Percentiles rank a stretch among this genome's conserved stretches.
Conservation (phyloP, 2,888 invertebrate species). For the Drosophila niveifrons region DNA sequence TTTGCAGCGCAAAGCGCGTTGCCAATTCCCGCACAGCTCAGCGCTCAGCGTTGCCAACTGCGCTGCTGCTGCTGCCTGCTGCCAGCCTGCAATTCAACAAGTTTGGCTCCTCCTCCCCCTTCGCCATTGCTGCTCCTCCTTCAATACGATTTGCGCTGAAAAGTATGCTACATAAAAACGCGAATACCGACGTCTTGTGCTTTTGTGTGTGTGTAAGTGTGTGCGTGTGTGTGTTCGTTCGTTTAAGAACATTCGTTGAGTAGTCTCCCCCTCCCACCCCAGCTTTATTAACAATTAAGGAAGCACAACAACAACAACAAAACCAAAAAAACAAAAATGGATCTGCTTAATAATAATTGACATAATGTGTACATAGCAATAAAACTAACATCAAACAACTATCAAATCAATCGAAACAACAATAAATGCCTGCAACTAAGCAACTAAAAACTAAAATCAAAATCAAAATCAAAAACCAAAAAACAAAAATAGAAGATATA, state of each 20-base stretch:
- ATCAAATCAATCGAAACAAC: conserved; percentile 15
- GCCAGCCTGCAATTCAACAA: neutral
- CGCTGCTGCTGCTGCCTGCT: too few relatives aligned
- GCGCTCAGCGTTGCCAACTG: conserved; percentile 1
- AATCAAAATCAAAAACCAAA: conserved; percentile 16
- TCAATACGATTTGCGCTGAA: conserved; percentile 12
- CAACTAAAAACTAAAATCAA: conserved; percentile 9
- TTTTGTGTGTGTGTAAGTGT: conserved; percentile 17
- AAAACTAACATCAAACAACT: conserved; percentile 20
- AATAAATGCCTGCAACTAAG: conserved; percentile 43
- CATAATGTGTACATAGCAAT: conserved; percentile 43
- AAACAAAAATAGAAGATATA: neutral
- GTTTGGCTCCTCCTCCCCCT: neutral
- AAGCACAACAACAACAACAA: conserved; percentile 3
- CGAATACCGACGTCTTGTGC: conserved; percentile 15
- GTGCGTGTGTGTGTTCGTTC: conserved; percentile 21
- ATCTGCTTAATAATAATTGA: conserved; percentile 23
- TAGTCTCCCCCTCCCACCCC: conserved; percentile 11
- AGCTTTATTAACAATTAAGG: conserved; percentile 1
- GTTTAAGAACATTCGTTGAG: conserved; percentile 25
- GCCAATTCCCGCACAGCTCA: neutral
- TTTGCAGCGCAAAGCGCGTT: conserved; percentile 19
- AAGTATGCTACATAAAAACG: conserved; percentile 18
- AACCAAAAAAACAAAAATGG: too few relatives aligned
- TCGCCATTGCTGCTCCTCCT: neutral